These are phyloP conservation scores for Eidolon helvum DNA, from an alignment of 2,113 vertebrate species.

Conservation along the genomic window DNA sequence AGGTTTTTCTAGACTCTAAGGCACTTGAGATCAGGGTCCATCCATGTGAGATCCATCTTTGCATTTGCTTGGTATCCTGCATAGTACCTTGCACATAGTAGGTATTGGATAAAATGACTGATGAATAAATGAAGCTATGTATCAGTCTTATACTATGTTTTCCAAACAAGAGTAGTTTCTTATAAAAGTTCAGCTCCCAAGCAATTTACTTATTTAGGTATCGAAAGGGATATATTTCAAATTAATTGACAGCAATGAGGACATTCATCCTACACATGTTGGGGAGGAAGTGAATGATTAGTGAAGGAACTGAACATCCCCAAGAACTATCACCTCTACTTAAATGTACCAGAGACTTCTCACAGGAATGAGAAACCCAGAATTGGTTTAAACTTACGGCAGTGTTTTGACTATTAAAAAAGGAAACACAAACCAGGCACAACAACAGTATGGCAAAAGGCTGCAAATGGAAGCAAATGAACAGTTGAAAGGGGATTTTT, in stretches of 20 bases:
- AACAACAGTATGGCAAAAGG: neutral
- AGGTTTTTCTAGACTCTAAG: neutral
- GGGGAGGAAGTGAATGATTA: neutral
- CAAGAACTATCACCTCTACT: neutral
- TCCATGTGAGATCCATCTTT: neutral
- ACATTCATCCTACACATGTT: neutral
- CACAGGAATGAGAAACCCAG: neutral
- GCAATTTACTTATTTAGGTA: neutral
- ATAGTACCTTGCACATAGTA: neutral
- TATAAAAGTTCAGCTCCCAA: neutral
- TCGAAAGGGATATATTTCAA: neutral
- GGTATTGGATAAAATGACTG: neutral
- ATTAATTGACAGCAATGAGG: neutral
- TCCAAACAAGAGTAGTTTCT: neutral
- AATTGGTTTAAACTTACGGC: neutral
- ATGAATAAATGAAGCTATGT: neutral
- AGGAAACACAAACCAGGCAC: neutral
- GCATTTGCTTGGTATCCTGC: neutral
- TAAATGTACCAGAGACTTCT: neutral
- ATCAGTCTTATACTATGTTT: neutral
- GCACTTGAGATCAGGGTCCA: neutral
- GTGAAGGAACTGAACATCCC: neutral
- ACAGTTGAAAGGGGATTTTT: neutral
- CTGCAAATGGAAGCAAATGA: neutral
- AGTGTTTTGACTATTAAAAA: neutral